These are phyloP conservation scores for Nymphalis polychloros DNA, from an alignment of 2,888 invertebrate genomes.

Conservation along the genomic window DNA sequence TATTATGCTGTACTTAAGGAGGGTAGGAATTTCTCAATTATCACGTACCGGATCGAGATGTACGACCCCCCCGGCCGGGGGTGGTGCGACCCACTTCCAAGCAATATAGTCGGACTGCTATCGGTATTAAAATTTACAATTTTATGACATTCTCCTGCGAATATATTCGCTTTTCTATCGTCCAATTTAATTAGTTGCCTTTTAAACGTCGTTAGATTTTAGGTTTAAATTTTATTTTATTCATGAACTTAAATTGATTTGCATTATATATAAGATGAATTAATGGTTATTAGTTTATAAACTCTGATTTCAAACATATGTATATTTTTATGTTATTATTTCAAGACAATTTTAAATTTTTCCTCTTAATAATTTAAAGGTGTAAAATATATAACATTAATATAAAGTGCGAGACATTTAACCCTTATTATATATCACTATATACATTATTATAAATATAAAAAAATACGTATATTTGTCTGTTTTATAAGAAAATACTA, in stretches of 20 bases:
- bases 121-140: constrained; percentile 41
- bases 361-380: too few relatives aligned
- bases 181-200: constrained; percentile 4
- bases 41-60: constrained; percentile 61
- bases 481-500: too few relatives aligned
- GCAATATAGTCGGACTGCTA: constrained; percentile 50
- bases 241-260: background rate
- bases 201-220: background rate
- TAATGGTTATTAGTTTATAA: too few relatives aligned
- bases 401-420: too few relatives aligned
- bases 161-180: constrained; percentile 7
- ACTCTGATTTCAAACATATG: too few relatives aligned
- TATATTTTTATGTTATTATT: too few relatives aligned
- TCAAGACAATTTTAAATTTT: too few relatives aligned
- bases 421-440: too few relatives aligned
- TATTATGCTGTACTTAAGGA: constrained; percentile 36
- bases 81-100: constrained; percentile 60
- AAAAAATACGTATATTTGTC: too few relatives aligned
- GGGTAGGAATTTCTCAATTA: constrained; percentile 56
- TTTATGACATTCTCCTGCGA: constrained; percentile 18
- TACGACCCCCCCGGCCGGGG: constrained; percentile 48
- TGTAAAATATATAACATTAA: too few relatives aligned
- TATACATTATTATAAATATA: too few relatives aligned
- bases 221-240: background rate
- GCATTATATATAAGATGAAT: too few relatives aligned